Evolutionary conservation across 2,888 invertebrate species (phyloP), one percentile per base, ranked within the genome.

Genomic region (Dicyrtomina minuta): DNA sequence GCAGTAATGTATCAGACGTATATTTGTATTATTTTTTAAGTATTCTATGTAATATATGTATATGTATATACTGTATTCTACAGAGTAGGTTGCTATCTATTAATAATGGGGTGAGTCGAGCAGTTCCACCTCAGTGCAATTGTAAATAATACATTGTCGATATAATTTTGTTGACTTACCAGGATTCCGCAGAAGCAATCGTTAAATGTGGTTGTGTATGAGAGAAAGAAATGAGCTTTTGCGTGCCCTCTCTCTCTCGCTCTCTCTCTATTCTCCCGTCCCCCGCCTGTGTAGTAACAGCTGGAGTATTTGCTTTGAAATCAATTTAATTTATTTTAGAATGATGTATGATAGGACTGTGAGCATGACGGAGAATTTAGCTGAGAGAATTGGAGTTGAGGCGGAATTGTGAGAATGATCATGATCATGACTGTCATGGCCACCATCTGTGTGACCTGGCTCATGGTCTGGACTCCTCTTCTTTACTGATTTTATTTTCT

Each of bases 381-480:
- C 17, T 49, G 64, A 27, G 13, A 60, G 44, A 10, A 15, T 2
- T 55, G 55, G 26, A 2, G 22, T 24, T 20, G 60, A 24, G 22
- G 4, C 24, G 22, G 20, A 22, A 4, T 22, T 15, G 26, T 64
- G 51, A 27, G 20, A 0, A 13, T 55, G 55, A 43, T 66, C 55
- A 43, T 66, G 66, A 24, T 41, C 27, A 41, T 56, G 24, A 51
- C 4, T 8, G 8, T 62, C 62, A 20, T 59, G 58, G 22, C 41
- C 22, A 26, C 58, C 66, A 33, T 27, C 33, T 8, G 26, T 62
- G 13, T 66, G 66, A 12, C 56, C 66, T 24, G 66, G 66, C n/a
- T 41, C 60, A 43, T 68, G 68, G 53, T 68, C 53, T 6, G 68
- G 27, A 61, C 68, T 68, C 33, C 68, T 41, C 26, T 53, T 68